phyloP scores from a whole-genome alignment of 1,140 invertebrate genomes.

The Hypsibius dujardini region DNA sequence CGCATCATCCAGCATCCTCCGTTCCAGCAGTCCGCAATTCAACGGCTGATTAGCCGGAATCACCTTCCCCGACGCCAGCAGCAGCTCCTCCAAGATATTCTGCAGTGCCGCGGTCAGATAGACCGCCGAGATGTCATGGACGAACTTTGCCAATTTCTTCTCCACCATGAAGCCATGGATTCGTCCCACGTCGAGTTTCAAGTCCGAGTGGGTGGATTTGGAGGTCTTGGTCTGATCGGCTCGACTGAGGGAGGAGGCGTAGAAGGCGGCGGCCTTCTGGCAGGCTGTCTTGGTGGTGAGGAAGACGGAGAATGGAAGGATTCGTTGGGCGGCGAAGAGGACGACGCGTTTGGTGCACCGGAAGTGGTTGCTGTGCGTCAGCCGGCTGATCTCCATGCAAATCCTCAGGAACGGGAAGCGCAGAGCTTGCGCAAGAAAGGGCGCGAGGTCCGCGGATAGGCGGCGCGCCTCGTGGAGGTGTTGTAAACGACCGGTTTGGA shows the following conservation, averaged over 20 bases:
- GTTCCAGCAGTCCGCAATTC: not conserved
- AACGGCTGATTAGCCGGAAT: not conserved
- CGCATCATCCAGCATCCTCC: not conserved
- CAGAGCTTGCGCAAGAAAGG: not conserved
- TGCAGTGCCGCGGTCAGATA: conserved; percentile 71
- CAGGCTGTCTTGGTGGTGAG: not conserved
- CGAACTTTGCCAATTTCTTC: conserved; percentile 58
- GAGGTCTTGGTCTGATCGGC: not conserved
- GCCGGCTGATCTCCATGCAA: not conserved
- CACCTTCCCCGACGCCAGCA: conserved; percentile 13
- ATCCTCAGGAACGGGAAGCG: not conserved
- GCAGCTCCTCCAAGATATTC: conserved; percentile 59
- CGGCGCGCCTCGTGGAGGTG: not conserved
- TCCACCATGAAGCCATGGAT: conserved; percentile 79
- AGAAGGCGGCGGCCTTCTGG: not conserved
- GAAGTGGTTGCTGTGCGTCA: not conserved
- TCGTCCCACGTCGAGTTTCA: conserved; percentile 37
- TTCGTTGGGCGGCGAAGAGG: not conserved
- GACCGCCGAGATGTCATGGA: conserved; percentile 71
- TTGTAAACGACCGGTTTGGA: not conserved
- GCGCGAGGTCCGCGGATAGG: not conserved
- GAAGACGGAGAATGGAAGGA: not conserved
- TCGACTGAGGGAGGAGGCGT: not conserved
- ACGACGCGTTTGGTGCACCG: not conserved
- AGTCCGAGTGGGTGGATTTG: not conserved